Percentiles rank a stretch among this genome's conserved stretches.
These are phyloP conservation scores for Cerceris rybyensis DNA, from an alignment of 2,888 invertebrate species.

Conservation along the genomic window DNA sequence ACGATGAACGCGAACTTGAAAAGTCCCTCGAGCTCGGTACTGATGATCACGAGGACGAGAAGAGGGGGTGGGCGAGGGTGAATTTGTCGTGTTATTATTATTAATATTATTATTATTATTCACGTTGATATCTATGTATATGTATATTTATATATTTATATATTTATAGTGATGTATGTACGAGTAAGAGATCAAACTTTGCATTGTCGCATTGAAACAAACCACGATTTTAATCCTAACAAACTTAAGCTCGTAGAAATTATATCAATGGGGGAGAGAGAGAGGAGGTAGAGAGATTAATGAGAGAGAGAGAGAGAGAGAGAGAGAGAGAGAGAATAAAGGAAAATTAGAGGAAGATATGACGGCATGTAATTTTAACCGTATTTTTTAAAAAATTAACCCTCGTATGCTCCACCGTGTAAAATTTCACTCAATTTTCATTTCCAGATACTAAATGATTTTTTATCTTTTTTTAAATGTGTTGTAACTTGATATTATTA, in stretches of 20 bases:
- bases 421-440: too few species aligned
- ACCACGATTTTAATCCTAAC: background rate
- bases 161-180: constrained; percentile 65
- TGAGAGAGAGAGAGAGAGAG: background rate
- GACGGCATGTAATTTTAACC: background rate
- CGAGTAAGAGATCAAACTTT: constrained; percentile 78
- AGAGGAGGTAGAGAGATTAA: background rate
- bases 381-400: too few species aligned
- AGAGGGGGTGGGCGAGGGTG: constrained; percentile 38
- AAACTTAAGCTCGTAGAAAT: too few species aligned
- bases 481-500: too few species aligned
- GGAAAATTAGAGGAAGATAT: background rate
- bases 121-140: constrained; percentile 49
- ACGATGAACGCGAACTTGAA: constrained; percentile 25
- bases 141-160: constrained; percentile 59
- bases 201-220: constrained; percentile 66
- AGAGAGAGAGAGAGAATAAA: background rate
- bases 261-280: background rate
- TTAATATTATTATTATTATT: constrained; percentile 10
- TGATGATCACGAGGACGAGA: constrained; percentile 18
- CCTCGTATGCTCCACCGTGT: too few species aligned
- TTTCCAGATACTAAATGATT: too few species aligned
- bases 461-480: too few species aligned
- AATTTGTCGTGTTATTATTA: constrained; percentile 51
- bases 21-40: constrained; percentile 15